Evolutionary conservation across 2,113 vertebrate genomes (phyloP), one percentile per base, ranked within the genome.

Genomic region (Ammospiza caudacuta): DNA sequence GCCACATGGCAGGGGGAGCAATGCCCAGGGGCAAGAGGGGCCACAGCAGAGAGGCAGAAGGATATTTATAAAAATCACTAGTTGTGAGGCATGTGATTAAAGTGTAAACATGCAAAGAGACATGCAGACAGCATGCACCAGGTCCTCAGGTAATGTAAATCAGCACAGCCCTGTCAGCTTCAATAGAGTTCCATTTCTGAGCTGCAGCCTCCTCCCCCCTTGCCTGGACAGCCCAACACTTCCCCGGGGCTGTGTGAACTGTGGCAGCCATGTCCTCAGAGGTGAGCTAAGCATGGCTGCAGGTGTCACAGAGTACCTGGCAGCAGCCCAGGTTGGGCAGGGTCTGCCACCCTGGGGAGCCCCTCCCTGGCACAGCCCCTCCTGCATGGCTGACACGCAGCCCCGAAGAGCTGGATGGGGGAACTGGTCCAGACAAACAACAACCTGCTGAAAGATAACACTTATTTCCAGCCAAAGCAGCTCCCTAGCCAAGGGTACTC

Each of bases 111-210:
- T 1, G 5, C 39, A 72, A 75, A 64, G 46, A 95, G 47, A 87
- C 51, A 64, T 5, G 58, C 24, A 95, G 72, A 43, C 67, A 93
- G 86, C 6, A 0, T 33, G 68, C 5, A 4, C 24, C 83, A 70
- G 72, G 25, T 83, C 94, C 92, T 93, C 83, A 94, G 68, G 83
- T 95, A 79, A 94, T 75, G 41, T 54, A 92, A 89, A 88, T 94
- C 85, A 90, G 92, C 85, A 61, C 31, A 70, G 75, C n/a, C 49
- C 33, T 94, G 90, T 83, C 90, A 68, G 39, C 69, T 79, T 64
- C 31, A 47, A 78, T 57, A 72, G n/a, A 86, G 49, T 47, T 75
- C 35, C 76, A 23, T 44, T 74, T 83, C 79, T 59, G 67, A 84
- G 69, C 81, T 46, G 41, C 52, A 90, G 90, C 51, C n/a, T 28